Base-by-base conservation (phyloP, 2,888 invertebrate genomes). In the Pollenia angustigena region DNA sequence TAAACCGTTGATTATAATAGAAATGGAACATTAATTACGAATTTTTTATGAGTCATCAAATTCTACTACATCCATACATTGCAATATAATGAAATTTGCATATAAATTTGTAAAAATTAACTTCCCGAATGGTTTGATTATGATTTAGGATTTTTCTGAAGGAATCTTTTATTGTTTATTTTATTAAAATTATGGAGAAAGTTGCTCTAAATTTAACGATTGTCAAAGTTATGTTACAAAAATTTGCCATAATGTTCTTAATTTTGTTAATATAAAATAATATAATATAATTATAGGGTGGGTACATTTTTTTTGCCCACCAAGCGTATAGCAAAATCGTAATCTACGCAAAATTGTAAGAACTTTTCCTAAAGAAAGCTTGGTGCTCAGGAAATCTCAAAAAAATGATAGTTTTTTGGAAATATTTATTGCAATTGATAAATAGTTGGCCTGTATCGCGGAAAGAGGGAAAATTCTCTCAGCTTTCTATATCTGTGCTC, bases 31-130 rank as follows among this genome's bases (percentile, higher is more conserved):
- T 85, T 85, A 87, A 83, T 81, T 85, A 78, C 50, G 85, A 18
- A 40, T 46, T 88, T 90, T 91, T 92, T 91, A 91, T 90, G 88
- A 79, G 71, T 64, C 86, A 87, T 89, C 75, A 84, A 89, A 89
- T 74, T 87, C 9, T 42, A 44, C 68, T 40, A 18, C 14, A 23
- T 32, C 12, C 42, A 87, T 81, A 54, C 40, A 44, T 56, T 50
- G 62, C 40, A 62, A 74, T 62, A 79, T 79, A 90, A 90, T 89
- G 89, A 90, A 89, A 91, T 91, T 92, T 91, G 90, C 91, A 92
- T 91, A 91, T 87, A 85, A 88, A 91, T 91, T 91, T 91, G 88
- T 90, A 90, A 88, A 69, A 79, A 85, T 79, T 62, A 82, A 82
- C 66, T 75, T 66, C n/a, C 71, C 50, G 48, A 64, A 71, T 81